These are phyloP conservation scores for Drosophila prostipennis DNA, from an alignment of 2,888 invertebrate genomes.

Conservation along the genomic window DNA sequence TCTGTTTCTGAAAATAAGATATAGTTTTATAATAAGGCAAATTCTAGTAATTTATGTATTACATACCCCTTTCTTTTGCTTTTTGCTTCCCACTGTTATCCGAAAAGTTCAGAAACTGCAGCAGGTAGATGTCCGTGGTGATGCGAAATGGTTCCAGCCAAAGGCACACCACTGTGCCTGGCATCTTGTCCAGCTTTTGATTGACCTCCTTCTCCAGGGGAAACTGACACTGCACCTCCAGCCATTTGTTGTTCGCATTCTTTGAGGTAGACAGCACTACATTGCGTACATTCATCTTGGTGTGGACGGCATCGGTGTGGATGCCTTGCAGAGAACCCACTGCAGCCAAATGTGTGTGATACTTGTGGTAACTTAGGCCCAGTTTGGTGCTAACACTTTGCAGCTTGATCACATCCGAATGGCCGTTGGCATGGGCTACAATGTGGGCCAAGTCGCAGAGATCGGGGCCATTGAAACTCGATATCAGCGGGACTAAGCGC, in stretches of 20 bases:
- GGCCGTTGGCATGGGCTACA: constrained; percentile 39
- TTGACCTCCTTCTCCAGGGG: constrained; percentile 42
- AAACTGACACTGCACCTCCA: constrained; percentile 76
- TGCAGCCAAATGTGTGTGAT: constrained; percentile 59
- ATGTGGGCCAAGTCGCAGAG: constrained; percentile 42
- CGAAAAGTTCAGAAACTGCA: constrained; percentile 77
- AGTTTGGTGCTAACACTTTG: constrained; percentile 64
- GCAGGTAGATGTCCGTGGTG: constrained; percentile 64
- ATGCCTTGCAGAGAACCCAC: constrained; percentile 61
- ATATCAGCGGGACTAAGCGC: constrained; percentile 53
- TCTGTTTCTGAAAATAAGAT: constrained; percentile 37
- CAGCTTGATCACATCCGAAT: constrained; percentile 62
- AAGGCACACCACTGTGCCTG: constrained; percentile 66
- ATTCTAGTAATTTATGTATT: not conserved
- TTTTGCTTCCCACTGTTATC: constrained; percentile 24
- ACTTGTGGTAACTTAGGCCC: constrained; percentile 52
- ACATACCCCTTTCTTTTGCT: constrained; percentile 48
- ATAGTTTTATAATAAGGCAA: not conserved
- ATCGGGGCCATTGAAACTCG: constrained; percentile 36
- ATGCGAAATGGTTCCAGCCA: constrained; percentile 79
- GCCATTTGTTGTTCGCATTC: constrained; percentile 69
- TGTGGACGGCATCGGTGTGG: constrained; percentile 62
- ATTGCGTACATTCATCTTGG: constrained; percentile 59
- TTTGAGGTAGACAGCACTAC: constrained; percentile 60
- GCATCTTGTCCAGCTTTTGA: constrained; percentile 13